Percentiles rank a stretch among this genome's conserved stretches.
These are phyloP conservation scores for Tortrix viridana DNA, from an alignment of 2,888 invertebrate species.

Conservation along the genomic window DNA sequence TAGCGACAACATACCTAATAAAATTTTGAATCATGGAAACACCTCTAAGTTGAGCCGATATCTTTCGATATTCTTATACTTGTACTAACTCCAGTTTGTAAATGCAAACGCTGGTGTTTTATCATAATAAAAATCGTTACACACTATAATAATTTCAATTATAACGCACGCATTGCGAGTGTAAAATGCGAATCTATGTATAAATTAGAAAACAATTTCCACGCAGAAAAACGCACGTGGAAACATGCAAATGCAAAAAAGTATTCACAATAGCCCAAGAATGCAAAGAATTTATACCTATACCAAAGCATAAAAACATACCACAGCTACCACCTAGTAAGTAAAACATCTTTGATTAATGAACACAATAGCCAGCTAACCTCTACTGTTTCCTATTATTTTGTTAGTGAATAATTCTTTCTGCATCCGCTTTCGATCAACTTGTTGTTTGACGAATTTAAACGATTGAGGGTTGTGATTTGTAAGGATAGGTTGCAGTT, in stretches of 20 bases:
- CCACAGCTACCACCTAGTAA: no score
- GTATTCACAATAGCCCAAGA: no score
- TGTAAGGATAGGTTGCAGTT: constrained; percentile 30
- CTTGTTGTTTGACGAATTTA: constrained; percentile 37
- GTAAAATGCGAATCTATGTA: constrained; percentile 1
- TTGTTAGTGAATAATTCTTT: neutral
- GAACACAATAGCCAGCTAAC: neutral
- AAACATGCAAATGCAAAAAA: no score
- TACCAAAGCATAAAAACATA: no score
- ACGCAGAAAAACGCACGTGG: constrained; percentile 2
- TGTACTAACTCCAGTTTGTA: no score
- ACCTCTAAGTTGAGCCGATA: no score
- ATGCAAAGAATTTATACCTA: no score
- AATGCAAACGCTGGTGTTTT: no score
- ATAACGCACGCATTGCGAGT: neutral
- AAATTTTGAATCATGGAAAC: neutral
- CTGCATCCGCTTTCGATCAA: constrained; percentile 24
- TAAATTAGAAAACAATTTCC: constrained; percentile 10
- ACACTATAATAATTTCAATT: neutral
- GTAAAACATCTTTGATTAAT: no score
- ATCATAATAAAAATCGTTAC: neutral
- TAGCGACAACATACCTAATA: no score
- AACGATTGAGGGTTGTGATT: constrained; percentile 36
- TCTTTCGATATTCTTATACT: no score
- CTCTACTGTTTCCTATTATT: constrained; percentile 22